Base-by-base conservation (phyloP, 2,113 vertebrate genomes). In the Channa argus region DNA sequence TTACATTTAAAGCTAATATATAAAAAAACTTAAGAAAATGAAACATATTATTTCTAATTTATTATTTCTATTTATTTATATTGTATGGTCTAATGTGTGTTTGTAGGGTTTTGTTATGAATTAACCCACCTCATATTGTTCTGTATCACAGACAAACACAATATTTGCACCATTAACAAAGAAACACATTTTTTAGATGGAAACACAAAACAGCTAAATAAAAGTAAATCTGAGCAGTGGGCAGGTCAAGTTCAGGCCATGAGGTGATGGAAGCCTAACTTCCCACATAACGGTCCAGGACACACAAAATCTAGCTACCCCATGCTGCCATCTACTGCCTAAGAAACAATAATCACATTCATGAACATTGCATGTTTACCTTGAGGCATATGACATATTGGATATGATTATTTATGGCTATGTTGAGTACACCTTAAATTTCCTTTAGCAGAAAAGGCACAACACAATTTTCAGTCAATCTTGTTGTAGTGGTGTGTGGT, bases 161-260 rank as follows among this genome's bases (percentile, higher is more conserved):
- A 8, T 5, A 47, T 55, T 33, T 36, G 36, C 24, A 56, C 2
- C 5, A 54, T 44, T 33, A 3, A 6, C 13, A 56, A 5, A 37
- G 15, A 12, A 15, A 24, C 1, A 46, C 2, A 67, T 1, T 7
- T 11, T 33, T 4, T 8, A 9, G 0, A 55, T 56, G 8, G 13
- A 41, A 56, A 61, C 5, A 10, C 2, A 47, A 39, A 55, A 6
- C 8, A 33, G 0, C 49, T 13, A 65, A 54, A 64, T 12, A 10
- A 33, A 1, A 52, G 9, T 6, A 1, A 50, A 38, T 51, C 34
- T 33, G 39, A 72, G 44, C 53, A 66, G 78, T 77, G 77, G 37
- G 38, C 86, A 84, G 92, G 92, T 95, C 92, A 94, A 93, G 92
- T 93, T 94, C 87, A 92, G 91, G 91, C 83, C 92, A 92, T 4